These are phyloP conservation scores for Callocephalon fimbriatum DNA, from an alignment of 2,113 vertebrate species.

Conservation along the genomic window DNA sequence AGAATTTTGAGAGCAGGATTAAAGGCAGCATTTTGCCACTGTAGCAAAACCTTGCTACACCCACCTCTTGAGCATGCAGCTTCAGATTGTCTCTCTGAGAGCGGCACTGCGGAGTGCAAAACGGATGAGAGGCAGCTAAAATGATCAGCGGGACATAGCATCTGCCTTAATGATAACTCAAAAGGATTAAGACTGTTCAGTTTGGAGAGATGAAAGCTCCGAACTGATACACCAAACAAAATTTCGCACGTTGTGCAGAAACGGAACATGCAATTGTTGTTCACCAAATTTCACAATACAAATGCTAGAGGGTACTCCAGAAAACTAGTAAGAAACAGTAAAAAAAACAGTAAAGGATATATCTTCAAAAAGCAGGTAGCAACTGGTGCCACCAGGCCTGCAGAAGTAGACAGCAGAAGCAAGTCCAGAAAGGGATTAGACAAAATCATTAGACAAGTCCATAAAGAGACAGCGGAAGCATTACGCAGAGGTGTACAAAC, in stretches of 20 bases:
- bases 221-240: not conserved
- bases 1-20: not conserved
- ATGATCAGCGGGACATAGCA: fast-evolving
- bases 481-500: not conserved
- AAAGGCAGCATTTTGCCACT: not conserved
- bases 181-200: not conserved
- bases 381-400: not conserved
- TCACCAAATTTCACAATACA: not conserved
- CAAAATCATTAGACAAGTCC: not conserved
- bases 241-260: not conserved
- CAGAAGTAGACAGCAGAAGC: not conserved
- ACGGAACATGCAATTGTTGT: not conserved
- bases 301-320: not conserved
- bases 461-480: not conserved
- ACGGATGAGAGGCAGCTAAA: not conserved
- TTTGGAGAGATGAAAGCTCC: not conserved
- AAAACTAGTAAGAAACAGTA: not conserved
- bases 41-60: not conserved
- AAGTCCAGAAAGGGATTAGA: not conserved
- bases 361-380: not conserved
- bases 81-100: not conserved
- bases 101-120: not conserved
- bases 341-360: not conserved
- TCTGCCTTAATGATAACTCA: not conserved
- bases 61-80: not conserved